Conservation (phyloP, 2,888 invertebrate species). For the Plusia festucae region DNA sequence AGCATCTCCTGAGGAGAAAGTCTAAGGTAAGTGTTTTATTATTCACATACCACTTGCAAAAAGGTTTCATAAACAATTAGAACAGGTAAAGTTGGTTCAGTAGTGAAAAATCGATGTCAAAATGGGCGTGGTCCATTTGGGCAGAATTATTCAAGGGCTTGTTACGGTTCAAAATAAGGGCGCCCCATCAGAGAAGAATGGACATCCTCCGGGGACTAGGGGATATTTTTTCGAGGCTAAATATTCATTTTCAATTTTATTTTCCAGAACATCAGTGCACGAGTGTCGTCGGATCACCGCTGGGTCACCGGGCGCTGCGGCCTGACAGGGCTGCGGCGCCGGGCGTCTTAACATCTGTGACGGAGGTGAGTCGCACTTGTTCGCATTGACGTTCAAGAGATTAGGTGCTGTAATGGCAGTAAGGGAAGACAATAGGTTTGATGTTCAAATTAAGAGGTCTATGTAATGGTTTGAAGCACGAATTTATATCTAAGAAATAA, state of each 20-base stretch:
- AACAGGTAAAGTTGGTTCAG: too few species aligned
- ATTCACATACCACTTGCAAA: too few species aligned
- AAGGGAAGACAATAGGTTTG: background rate
- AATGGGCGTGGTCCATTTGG: too few species aligned
- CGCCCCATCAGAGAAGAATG: too few species aligned
- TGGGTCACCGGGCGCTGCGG: background rate
- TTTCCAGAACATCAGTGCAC: background rate
- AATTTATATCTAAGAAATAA: background rate
- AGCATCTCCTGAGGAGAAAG: too few species aligned
- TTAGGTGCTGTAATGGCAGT: background rate
- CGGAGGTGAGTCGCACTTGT: background rate
- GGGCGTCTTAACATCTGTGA: slow-evolving; percentile 1
- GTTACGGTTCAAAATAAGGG: too few species aligned
- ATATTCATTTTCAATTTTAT: background rate
- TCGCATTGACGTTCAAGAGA: background rate
- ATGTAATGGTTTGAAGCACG: background rate
- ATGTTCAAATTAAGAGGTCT: background rate
- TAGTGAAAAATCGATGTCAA: too few species aligned
- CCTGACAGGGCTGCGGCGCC: slow-evolving; percentile 3
- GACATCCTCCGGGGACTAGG: too few species aligned
- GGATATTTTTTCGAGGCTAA: too few species aligned
- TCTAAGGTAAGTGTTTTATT: too few species aligned
- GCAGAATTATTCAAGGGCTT: too few species aligned
- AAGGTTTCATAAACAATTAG: too few species aligned
- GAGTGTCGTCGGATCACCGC: background rate